These are phyloP conservation scores for Apotomis capreana DNA, from an alignment of 2,888 invertebrate species.

Conservation along the genomic window DNA sequence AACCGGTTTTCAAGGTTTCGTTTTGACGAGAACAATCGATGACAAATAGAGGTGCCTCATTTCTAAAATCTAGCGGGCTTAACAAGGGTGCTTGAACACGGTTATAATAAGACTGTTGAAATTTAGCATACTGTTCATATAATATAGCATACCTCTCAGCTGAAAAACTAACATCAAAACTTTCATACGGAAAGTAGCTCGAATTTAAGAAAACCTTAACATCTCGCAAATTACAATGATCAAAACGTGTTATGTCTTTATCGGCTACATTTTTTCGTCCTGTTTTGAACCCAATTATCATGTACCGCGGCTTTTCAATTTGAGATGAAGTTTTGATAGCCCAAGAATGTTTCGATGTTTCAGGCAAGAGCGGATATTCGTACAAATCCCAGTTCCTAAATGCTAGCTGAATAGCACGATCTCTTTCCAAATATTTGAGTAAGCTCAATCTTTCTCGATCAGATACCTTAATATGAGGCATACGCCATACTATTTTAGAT, in stretches of 20 bases:
- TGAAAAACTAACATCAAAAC: slow-evolving; percentile 14
- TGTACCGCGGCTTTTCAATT: slow-evolving; percentile 58
- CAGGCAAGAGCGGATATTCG: slow-evolving; percentile 56
- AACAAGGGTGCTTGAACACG: neutral
- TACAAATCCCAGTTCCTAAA: slow-evolving; percentile 60
- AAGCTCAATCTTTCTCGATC: neutral
- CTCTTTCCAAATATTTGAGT: slow-evolving; percentile 47
- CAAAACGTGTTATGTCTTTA: neutral
- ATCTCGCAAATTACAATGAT: slow-evolving; percentile 16
- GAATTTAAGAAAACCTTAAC: slow-evolving; percentile 20
- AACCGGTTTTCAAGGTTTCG: neutral
- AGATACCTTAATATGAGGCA: slow-evolving; percentile 6
- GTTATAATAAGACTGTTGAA: neutral
- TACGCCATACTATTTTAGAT: slow-evolving; percentile 1
- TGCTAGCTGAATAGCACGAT: slow-evolving; percentile 49
- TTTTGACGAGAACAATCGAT: neutral
- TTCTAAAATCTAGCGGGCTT: slow-evolving; percentile 10
- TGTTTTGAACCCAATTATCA: slow-evolving; percentile 46
- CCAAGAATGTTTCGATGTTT: slow-evolving; percentile 53
- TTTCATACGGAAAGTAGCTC: slow-evolving; percentile 16
- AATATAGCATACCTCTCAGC: neutral
- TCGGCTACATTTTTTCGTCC: neutral
- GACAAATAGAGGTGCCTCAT: slow-evolving; percentile 3
- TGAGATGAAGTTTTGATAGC: slow-evolving; percentile 54
- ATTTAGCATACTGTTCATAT: slow-evolving; percentile 8